These are phyloP conservation scores for Corynorhinus townsendii DNA, from an alignment of 2,113 vertebrate genomes.

Conservation along the genomic window DNA sequence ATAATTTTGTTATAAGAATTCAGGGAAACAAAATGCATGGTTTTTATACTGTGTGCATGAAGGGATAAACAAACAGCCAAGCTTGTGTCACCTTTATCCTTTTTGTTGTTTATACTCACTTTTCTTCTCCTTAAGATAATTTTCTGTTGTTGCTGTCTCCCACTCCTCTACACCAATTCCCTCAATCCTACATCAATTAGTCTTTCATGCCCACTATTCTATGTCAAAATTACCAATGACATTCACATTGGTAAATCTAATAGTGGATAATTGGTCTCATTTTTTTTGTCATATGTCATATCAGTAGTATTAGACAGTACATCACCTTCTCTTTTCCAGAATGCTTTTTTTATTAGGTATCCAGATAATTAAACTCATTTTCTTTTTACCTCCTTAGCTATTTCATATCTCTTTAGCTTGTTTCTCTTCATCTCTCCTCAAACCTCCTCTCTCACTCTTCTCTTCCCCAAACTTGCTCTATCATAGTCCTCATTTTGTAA, in stretches of 20 bases:
- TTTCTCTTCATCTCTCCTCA: background rate
- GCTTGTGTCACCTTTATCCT: background rate
- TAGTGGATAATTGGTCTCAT: background rate
- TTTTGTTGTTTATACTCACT: background rate
- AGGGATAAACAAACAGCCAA: background rate
- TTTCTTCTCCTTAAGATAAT: background rate
- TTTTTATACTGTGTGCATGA: background rate
- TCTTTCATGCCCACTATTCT: background rate
- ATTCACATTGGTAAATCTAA: background rate
- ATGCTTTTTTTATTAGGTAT: background rate
- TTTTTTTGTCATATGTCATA: background rate
- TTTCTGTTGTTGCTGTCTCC: background rate
- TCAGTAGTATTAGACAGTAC: background rate
- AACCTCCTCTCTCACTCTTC: background rate
- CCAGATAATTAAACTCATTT: background rate
- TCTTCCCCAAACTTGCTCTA: background rate
- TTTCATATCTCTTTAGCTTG: background rate
- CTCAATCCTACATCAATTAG: background rate
- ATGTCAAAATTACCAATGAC: background rate
- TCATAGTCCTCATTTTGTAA: background rate
- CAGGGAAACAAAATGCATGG: background rate
- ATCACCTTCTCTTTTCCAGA: background rate
- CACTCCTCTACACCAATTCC: background rate
- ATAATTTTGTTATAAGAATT: background rate
- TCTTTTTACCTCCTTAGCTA: background rate